These are phyloP conservation scores for Palythoa caribaeorum DNA, from an alignment of 92 coral and sea anemone species.

Conservation along the genomic window DNA sequence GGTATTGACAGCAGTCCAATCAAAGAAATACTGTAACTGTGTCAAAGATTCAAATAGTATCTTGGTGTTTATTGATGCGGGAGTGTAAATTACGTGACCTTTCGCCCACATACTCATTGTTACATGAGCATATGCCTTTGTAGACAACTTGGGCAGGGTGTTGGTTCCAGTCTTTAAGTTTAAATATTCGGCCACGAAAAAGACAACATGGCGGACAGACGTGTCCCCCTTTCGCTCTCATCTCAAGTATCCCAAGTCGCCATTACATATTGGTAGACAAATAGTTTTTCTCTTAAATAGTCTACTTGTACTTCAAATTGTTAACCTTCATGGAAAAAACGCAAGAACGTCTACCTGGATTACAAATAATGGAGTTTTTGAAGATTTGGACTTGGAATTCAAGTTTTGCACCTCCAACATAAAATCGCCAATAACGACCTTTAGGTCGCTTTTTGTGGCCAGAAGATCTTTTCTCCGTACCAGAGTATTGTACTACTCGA, in stretches of 20 bases:
- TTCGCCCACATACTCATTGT: no score
- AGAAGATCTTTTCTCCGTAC: no score
- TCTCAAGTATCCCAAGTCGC: no score
- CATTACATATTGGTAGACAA: background rate
- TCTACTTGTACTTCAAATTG: conserved; percentile 40
- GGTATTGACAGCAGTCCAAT: background rate
- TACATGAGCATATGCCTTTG: no score
- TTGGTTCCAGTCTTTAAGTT: no score
- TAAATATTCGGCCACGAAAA: no score
- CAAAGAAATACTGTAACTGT: no score
- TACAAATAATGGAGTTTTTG: conserved; percentile 39
- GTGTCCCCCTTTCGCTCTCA: background rate
- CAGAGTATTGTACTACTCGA: no score
- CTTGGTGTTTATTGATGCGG: no score
- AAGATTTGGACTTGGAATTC: conserved; percentile 25
- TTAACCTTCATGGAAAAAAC: conserved; percentile 36
- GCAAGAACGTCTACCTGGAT: conserved; percentile 27
- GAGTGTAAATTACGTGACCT: no score
- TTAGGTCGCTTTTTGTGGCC: background rate
- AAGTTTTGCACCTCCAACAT: conserved; percentile 29
- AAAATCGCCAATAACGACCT: conserved; percentile 24
- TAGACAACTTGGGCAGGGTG: no score
- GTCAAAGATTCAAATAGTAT: no score
- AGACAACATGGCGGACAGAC: background rate
- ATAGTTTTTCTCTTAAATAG: conserved; percentile 31